These are phyloP conservation scores for Halcyon malimbica DNA, from an alignment of 2,113 vertebrate genomes.

Conservation along the genomic window DNA sequence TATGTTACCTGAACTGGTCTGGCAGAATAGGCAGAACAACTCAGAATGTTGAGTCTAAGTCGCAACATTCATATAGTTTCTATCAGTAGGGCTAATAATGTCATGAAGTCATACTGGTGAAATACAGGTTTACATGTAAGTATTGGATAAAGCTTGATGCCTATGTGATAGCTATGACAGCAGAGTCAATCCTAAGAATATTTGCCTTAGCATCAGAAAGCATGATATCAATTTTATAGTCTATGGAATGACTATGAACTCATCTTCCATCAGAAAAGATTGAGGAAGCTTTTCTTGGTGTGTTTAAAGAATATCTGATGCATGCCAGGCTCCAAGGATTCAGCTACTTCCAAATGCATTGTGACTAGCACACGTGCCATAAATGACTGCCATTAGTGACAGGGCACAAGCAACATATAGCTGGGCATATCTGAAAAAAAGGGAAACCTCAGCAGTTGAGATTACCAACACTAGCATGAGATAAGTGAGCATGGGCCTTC, in stretches of 20 bases:
- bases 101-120: background rate
- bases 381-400: background rate
- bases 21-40: background rate
- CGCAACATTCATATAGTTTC: background rate
- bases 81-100: background rate
- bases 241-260: background rate
- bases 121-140: background rate
- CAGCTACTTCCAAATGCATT: background rate
- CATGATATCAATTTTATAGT: background rate
- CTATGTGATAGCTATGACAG: background rate
- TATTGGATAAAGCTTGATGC: background rate
- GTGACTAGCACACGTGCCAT: accelerated
- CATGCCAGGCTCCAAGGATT: background rate
- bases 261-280: background rate
- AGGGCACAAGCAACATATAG: background rate
- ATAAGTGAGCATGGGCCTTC: background rate
- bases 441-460: background rate
- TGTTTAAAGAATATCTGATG: background rate
- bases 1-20: background rate
- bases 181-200: background rate
- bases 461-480: background rate
- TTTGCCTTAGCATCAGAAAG: background rate
- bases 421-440: background rate
- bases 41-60: background rate
- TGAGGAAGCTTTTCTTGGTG: background rate